phyloP scores from a whole-genome alignment of 2,888 invertebrate genomes.

The Sinotaia quadrata region DNA sequence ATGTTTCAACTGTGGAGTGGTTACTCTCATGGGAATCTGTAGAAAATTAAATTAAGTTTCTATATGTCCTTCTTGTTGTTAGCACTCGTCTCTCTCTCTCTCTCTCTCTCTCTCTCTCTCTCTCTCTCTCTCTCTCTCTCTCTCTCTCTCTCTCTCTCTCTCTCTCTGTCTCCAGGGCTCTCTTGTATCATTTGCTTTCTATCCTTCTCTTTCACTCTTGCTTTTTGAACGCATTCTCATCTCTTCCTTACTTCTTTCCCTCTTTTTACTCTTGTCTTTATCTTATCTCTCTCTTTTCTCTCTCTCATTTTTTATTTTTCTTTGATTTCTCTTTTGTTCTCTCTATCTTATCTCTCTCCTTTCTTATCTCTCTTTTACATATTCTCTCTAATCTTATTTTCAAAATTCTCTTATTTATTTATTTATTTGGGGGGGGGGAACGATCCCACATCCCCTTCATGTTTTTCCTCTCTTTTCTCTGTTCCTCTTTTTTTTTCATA shows the following conservation, averaged over 20 bases:
- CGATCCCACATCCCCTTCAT: not conserved
- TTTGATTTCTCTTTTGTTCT: not conserved
- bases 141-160: constrained; percentile 8
- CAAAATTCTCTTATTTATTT: not conserved
- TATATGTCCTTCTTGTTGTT: too few species aligned
- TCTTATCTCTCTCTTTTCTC: not conserved
- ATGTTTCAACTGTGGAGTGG: too few species aligned
- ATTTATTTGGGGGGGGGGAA: not conserved
- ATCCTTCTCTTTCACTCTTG: not conserved
- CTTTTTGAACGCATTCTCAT: not conserved
- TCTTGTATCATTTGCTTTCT: not conserved
- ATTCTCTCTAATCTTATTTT: not conserved
- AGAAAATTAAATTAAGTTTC: too few species aligned
- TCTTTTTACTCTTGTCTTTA: not conserved
- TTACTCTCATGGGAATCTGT: too few species aligned
- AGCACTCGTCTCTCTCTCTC: too few species aligned
- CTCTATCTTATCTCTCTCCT: not conserved
- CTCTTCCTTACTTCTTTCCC: not conserved
- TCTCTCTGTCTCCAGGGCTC: not conserved
- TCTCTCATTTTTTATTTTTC: not conserved
- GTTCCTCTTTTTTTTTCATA: not conserved
- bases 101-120: too few species aligned
- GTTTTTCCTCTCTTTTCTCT: not conserved
- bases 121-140: constrained; percentile 4
- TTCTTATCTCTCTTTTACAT: not conserved